Conservation (phyloP, 2,797 vertebrate genomes). For the Antrozous pallidus region DNA sequence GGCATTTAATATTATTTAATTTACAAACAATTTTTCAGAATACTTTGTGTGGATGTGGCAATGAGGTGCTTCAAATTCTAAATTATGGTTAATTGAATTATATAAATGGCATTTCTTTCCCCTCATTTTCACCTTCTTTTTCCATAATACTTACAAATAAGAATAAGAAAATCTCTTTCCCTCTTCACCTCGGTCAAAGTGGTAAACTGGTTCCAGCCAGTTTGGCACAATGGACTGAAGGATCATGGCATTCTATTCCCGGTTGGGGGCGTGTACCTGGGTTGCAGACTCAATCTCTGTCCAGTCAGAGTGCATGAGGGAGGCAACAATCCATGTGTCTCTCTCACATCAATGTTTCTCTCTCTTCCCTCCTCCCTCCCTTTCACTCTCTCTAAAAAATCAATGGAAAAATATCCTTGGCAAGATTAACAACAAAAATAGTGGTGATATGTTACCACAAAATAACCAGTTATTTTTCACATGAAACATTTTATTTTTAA, state of each 20-base stretch:
- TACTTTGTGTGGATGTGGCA: conserved; percentile 20
- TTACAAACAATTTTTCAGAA: not conserved
- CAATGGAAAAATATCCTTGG: too few relatives aligned
- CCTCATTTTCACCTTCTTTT: conserved; percentile 26
- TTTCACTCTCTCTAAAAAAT: too few relatives aligned
- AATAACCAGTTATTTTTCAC: not conserved
- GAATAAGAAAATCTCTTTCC: not conserved
- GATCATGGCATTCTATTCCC: too few relatives aligned
- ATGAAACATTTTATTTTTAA: conserved; percentile 67
- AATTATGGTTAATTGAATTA: conserved; percentile 47
- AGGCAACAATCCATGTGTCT: too few relatives aligned
- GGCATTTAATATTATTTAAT: not conserved
- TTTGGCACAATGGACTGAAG: too few relatives aligned
- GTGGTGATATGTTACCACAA: too few relatives aligned
- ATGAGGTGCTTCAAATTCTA: conserved; percentile 33
- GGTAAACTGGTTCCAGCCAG: not conserved
- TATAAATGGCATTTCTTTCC: not conserved
- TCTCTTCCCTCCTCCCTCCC: too few relatives aligned
- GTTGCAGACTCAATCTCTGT: too few relatives aligned
- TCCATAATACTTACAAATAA: not conserved
- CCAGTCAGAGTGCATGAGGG: too few relatives aligned
- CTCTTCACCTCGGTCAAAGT: conserved; percentile 31
- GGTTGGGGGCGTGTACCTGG: too few relatives aligned
- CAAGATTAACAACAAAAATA: too few relatives aligned
- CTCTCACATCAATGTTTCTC: too few relatives aligned